phyloP scores from a whole-genome alignment of 2,888 invertebrate species.

The Trichogramma dendrolimi region DNA sequence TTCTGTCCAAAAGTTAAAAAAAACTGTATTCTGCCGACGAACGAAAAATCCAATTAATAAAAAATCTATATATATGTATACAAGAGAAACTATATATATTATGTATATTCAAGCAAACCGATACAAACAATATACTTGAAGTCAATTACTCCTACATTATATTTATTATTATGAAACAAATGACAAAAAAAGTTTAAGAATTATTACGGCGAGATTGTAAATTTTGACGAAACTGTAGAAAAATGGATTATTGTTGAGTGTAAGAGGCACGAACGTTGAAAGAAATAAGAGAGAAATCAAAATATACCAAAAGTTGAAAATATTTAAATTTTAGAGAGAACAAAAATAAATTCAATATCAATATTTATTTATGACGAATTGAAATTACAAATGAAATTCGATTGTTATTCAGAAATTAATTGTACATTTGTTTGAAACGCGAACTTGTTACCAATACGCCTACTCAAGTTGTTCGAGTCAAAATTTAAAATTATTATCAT shows the following conservation, averaged over 20 bases:
- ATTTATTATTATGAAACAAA: slow-evolving; percentile 33
- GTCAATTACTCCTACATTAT: slow-evolving; percentile 47
- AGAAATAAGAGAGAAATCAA: slow-evolving; percentile 11
- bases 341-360: too few species aligned
- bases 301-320: slow-evolving; percentile 1
- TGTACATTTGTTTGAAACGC: too few species aligned
- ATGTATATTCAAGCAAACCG: slow-evolving; percentile 28
- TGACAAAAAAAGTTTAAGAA: not conserved
- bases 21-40: slow-evolving; percentile 21
- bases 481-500: too few species aligned
- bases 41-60: slow-evolving; percentile 16
- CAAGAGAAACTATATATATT: slow-evolving; percentile 19
- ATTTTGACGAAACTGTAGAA: slow-evolving; percentile 24
- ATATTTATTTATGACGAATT: too few species aligned
- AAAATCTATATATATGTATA: not conserved
- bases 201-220: slow-evolving; percentile 37
- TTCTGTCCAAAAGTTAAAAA: slow-evolving; percentile 18
- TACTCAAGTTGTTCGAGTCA: too few species aligned
- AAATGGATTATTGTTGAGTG: slow-evolving; percentile 13
- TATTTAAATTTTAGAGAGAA: too few species aligned
- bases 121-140: slow-evolving; percentile 46
- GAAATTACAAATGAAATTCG: too few species aligned
- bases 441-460: too few species aligned
- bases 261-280: slow-evolving; percentile 6
- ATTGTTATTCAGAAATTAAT: too few species aligned